A percentile compares a stretch with the other conserved stretches of the same genome.
Evolutionary conservation across 1,140 invertebrate species (phyloP).

Genomic region (Laodelphax striatellus): DNA sequence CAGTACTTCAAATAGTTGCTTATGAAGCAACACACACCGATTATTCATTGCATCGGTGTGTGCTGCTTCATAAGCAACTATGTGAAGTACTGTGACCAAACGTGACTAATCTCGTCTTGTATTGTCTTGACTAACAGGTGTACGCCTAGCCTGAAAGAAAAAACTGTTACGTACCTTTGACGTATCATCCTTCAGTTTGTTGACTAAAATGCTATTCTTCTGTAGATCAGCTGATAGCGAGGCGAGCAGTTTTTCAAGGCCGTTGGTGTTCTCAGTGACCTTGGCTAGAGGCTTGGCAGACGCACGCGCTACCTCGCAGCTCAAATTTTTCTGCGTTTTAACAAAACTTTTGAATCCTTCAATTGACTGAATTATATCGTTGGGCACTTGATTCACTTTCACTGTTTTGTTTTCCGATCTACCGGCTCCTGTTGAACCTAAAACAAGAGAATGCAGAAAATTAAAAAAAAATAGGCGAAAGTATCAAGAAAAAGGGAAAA

Average conservation of each 20-base stretch:
- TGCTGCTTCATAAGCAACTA: too few relatives aligned
- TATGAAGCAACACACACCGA: too few relatives aligned
- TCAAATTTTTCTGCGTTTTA: slow-evolving; percentile 67
- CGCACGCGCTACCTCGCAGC: slow-evolving; percentile 67
- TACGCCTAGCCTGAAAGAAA: too few relatives aligned
- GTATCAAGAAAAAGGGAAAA: too few relatives aligned
- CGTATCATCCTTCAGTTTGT: slow-evolving; percentile 61
- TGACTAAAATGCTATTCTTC: slow-evolving; percentile 47
- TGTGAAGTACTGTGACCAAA: too few relatives aligned
- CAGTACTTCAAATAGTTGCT: too few relatives aligned
- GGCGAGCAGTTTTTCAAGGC: slow-evolving; percentile 50
- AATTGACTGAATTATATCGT: slow-evolving; percentile 50
- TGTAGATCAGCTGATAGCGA: slow-evolving; percentile 47
- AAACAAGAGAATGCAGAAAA: background rate
- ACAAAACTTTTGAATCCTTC: slow-evolving; percentile 55
- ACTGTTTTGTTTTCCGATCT: slow-evolving; percentile 32
- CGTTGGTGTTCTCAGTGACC: slow-evolving; percentile 46
- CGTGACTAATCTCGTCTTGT: too few relatives aligned
- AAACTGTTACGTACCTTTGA: slow-evolving; percentile 46
- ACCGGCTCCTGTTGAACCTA: slow-evolving; percentile 1
- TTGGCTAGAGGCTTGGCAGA: slow-evolving; percentile 55
- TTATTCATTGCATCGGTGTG: too few relatives aligned
- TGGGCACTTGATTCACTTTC: slow-evolving; percentile 60
- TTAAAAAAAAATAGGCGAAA: too few relatives aligned
- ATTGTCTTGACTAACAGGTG: too few relatives aligned